Evolutionary conservation across 2,888 invertebrate species (phyloP).

Genomic region (Conchocele bisecta): DNA sequence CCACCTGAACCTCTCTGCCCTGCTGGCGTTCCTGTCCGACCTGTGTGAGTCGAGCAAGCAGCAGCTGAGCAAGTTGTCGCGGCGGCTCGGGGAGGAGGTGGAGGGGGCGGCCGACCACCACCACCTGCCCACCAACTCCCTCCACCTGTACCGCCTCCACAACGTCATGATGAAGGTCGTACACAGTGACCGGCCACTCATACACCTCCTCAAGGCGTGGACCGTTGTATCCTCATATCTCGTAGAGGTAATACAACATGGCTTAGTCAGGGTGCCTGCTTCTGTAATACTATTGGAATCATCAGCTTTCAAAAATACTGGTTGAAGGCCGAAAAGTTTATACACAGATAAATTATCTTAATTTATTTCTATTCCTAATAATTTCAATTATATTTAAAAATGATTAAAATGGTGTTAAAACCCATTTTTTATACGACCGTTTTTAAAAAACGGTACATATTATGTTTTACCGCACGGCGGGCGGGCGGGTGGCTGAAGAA

Average conservation of each 20-base stretch:
- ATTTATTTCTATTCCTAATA: too few species aligned
- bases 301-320: too few species aligned
- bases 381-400: not conserved
- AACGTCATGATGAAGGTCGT: conserved; percentile 94
- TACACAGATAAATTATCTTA: too few species aligned
- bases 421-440: too few species aligned
- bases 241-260: conserved; percentile 94
- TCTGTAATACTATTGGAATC: too few species aligned
- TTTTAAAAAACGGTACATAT: too few species aligned
- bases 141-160: conserved; percentile 91
- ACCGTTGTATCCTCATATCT: conserved; percentile 95
- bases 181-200: conserved; percentile 92
- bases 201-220: conserved; percentile 96
- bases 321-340: too few species aligned
- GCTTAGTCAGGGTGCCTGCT: too few species aligned
- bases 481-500: too few species aligned
- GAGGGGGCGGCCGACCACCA: conserved; percentile 54
- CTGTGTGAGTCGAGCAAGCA: conserved; percentile 93
- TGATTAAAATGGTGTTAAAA: too few species aligned
- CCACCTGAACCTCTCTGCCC: conserved; percentile 92
- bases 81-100: conserved; percentile 57
- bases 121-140: conserved; percentile 75
- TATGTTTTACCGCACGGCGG: too few species aligned
- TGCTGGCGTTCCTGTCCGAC: conserved; percentile 91
- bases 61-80: conserved; percentile 85